phyloP scores from a whole-genome alignment of 2,888 invertebrate species.

The Dynastes maya region DNA sequence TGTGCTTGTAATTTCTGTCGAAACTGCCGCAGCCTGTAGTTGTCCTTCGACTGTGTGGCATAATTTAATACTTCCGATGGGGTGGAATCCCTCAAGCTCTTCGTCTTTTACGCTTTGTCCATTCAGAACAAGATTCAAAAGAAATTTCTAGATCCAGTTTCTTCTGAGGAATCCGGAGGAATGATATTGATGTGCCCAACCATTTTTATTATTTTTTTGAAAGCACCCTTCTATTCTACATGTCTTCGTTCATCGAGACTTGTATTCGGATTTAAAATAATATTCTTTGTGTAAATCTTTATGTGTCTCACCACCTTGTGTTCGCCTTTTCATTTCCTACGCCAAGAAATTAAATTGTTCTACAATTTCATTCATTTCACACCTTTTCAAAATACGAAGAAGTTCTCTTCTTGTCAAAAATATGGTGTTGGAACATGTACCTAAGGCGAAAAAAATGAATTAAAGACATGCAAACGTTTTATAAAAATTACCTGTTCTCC shows the following conservation, averaged over 20 bases:
- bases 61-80: constrained; percentile 51
- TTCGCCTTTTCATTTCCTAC: no score
- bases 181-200: background rate
- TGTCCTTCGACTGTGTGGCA: constrained; percentile 54
- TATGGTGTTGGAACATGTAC: no score
- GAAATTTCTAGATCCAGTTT: constrained; percentile 48
- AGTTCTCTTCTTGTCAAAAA: no score
- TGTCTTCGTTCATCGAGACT: background rate
- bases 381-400: no score
- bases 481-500: no score
- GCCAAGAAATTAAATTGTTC: no score
- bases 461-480: no score
- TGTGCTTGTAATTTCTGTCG: constrained; percentile 54
- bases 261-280: background rate
- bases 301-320: no score
- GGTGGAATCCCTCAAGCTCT: constrained; percentile 49
- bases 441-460: no score
- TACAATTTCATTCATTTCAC: no score
- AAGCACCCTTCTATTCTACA: background rate
- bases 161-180: background rate
- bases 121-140: constrained; percentile 50
- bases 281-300: background rate
- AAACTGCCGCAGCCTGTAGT: constrained; percentile 53
- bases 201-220: background rate
- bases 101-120: constrained; percentile 54